Evolutionary conservation across 2,113 vertebrate species (phyloP), one percentile per base, ranked within the genome.

Genomic region (Passerina amoena): DNA sequence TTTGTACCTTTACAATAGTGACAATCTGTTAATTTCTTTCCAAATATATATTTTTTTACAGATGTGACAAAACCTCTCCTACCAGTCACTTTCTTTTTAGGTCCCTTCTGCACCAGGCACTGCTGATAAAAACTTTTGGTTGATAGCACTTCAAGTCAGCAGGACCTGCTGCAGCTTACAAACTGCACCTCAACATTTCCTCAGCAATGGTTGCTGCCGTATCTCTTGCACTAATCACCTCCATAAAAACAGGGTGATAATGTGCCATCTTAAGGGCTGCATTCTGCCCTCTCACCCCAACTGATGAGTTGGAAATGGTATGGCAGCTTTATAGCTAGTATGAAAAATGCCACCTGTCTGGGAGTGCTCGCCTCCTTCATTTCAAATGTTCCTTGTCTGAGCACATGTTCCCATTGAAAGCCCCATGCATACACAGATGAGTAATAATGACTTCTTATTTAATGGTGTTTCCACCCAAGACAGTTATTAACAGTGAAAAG

Each of bases 401-500:
- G 70, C 61, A 85, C 4, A 2, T 65, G 69, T 11, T 38, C 50
- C 71, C 23, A 30, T 3, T 35, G 70, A 77, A 72, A 78, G 33
- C 38, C 70, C 68, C 48, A 12, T 5, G 1, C 44, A 60, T 47
- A 73, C 28, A 92, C 24, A 83, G 79, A 70, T 60, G 71, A 96
- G 37, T 75, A 73, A 70, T 70, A 57, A 92, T 31, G n/a, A 63
- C 54, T 83, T 88, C 68, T 51, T 63, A 77, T 37, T 94, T 86
- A 69, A 86, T 60, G 60, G 35, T 22, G 22, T 85, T 86, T 82
- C 14, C 56, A 59, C 61, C 28, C 44, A 70, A 73, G 75, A 91
- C 17, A 82, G 30, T 45, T 91, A 88, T 47, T 73, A 91, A 80
- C 50, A 23, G 44, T 78, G 60, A 83, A 85, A 88, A 86, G 22